phyloP scores from a whole-genome alignment of 1,140 invertebrate genomes.

The Apocrypta bakeri region DNA sequence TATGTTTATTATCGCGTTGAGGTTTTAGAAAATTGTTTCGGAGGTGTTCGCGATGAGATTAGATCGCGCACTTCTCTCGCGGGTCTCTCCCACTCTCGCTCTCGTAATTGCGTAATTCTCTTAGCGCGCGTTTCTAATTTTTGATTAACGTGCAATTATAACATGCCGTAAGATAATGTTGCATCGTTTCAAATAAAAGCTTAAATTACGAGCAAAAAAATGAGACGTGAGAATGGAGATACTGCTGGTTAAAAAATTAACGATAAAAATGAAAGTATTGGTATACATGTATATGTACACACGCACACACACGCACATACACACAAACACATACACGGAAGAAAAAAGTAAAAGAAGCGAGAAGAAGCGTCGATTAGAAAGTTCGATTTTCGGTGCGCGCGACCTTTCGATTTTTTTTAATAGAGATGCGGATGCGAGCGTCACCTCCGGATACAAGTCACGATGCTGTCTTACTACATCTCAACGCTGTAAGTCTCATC shows the following conservation, averaged over 20 bases:
- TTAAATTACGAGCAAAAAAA: neutral
- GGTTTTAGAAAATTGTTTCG: neutral
- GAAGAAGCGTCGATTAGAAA: constrained; percentile 19
- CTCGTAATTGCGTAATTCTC: neutral
- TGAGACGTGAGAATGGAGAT: neutral
- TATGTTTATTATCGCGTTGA: constrained; percentile 11
- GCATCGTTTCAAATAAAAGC: neutral
- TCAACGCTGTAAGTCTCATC: neutral
- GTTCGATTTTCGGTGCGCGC: constrained; percentile 29
- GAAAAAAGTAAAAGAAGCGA: neutral
- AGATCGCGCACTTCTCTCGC: no score
- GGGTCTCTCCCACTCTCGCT: neutral
- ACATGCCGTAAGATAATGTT: neutral
- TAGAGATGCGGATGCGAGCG: neutral
- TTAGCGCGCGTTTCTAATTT: neutral
- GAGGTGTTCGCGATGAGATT: neutral
- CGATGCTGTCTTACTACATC: neutral
- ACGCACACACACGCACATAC: neutral
- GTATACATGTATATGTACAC: constrained; percentile 4
- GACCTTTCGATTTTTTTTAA: constrained; percentile 25
- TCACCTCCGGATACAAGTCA: neutral
- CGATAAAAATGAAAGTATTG: constrained; percentile 1
- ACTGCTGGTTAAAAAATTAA: neutral
- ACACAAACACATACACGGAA: neutral
- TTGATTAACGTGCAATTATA: neutral